phyloP scores from a whole-genome alignment of 2,797 vertebrate genomes.

The Limosa lapponica region DNA sequence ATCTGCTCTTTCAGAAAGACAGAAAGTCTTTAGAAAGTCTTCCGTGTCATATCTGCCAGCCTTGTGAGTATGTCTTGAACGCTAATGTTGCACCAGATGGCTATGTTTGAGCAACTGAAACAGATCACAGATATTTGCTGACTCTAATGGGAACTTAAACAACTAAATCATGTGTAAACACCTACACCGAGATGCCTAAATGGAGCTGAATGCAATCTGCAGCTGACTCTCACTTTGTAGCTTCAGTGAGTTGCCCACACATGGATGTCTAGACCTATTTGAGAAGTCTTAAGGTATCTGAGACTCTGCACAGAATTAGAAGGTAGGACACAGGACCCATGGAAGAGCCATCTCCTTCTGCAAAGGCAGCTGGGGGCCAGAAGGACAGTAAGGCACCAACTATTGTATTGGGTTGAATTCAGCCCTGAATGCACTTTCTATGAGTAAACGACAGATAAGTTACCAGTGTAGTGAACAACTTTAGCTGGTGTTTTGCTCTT shows the following conservation, averaged over 20 bases:
- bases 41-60: background rate
- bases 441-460: background rate
- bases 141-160: background rate
- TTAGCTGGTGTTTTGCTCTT: background rate
- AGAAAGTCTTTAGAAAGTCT: background rate
- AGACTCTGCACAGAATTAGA: background rate
- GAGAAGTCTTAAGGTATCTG: background rate
- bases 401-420: background rate
- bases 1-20: background rate
- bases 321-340: background rate
- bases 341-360: background rate
- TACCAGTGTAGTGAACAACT: background rate
- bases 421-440: too few species aligned
- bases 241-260: background rate
- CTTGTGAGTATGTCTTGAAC: background rate
- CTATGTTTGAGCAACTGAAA: constrained; percentile 2
- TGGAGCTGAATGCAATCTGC: background rate
- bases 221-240: background rate
- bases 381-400: background rate
- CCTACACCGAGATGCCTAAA: background rate
- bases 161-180: background rate
- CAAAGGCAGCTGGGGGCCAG: background rate
- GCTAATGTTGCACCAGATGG: background rate
- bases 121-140: background rate
- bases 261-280: background rate